Evolutionary conservation across 2,113 vertebrate genomes (phyloP).

Genomic region (Butastur rufipennis): DNA sequence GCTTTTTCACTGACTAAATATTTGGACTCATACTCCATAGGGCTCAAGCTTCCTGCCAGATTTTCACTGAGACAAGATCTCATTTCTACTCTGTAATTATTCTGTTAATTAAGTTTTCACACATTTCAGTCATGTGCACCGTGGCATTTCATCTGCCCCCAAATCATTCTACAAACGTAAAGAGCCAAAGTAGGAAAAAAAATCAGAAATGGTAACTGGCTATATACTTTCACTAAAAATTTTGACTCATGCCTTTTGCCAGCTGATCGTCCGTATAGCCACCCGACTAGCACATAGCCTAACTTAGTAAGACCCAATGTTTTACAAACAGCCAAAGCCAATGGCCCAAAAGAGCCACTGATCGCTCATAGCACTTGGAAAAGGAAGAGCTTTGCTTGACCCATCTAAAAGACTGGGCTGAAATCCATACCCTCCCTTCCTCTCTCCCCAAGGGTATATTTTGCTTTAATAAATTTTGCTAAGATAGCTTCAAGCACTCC

Average conservation of each 20-base stretch:
- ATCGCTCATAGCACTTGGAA: neutral
- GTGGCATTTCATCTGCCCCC: neutral
- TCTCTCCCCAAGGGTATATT: neutral
- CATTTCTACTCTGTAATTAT: neutral
- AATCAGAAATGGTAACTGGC: neutral
- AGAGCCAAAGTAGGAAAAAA: neutral
- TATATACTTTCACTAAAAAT: neutral
- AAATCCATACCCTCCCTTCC: neutral
- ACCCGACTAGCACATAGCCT: neutral
- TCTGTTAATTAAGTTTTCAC: constrained; percentile 32
- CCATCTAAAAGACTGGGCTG: neutral
- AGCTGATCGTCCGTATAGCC: neutral
- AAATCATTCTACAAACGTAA: neutral
- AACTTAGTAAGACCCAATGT: neutral
- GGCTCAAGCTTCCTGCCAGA: neutral
- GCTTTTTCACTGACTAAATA: neutral
- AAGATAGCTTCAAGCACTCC: neutral
- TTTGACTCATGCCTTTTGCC: neutral
- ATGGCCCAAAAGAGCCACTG: neutral
- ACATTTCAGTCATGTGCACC: neutral
- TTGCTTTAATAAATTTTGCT: neutral
- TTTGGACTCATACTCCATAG: neutral
- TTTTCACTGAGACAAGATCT: neutral
- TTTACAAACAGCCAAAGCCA: neutral
- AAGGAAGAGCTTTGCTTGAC: neutral